Base-by-base conservation (phyloP, 1,140 invertebrate genomes). In the Drosophila watanabei region DNA sequence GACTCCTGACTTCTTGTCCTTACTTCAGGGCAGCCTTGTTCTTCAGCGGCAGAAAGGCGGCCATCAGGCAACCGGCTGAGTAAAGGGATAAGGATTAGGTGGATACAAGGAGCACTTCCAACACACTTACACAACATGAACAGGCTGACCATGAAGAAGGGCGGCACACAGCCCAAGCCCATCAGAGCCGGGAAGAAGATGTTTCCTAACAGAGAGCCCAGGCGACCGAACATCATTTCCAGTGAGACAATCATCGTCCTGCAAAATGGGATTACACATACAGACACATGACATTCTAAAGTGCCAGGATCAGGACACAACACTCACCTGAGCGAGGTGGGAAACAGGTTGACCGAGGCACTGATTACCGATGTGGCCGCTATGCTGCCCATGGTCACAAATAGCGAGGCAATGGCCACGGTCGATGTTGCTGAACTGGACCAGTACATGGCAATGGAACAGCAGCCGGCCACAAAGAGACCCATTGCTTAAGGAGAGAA, bases 371-470 rank as follows among this genome's bases (percentile, higher is more conserved):
- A 92, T 2, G 91, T 93, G 20, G 75, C 54, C 60, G 86, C 80
- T 59, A 93, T 84, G 57, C 92, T 93, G 54, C 91, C 89, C 79
- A 93, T 65, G 28, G 91, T 75, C 6, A 92, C 84, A 24, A 92
- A 93, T 0, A 89, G n/a, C 2, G 92, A 80, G 5, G 89, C 85
- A 8, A 93, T 41, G 14, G 88, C 88, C 39, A 91, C 75, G 4
- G 92, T 93, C 0, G 76, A 35, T 86, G 68, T 2, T 56, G 94
- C 69, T 69, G 80, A 78, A 76, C 94, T 93, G 59, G 95, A 79
- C 92, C 93, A 92, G 77, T 95, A 94, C 54, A 95, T 76, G 61
- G 92, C 68, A 10, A 93, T 69, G 4, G 93, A 94, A 59, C 93
- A 93, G 32, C 75, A 60, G 13, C 87, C 88, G 41, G 93, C 91